Conservation (phyloP, 1,140 invertebrate genomes). For the Maconellicoccus hirsutus region DNA sequence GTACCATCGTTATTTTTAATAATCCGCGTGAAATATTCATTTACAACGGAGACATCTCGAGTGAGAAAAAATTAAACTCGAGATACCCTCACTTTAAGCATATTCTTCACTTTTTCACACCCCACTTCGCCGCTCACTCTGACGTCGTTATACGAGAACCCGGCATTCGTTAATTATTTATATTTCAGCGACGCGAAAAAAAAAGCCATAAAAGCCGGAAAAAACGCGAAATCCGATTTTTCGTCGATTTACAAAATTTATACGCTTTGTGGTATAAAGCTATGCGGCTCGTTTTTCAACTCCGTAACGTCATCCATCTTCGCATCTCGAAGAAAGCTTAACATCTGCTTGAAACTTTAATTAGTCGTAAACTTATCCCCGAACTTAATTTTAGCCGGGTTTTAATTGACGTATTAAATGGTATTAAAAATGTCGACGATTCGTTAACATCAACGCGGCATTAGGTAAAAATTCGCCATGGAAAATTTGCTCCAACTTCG, state of each 20-base stretch:
- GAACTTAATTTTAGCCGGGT: background rate
- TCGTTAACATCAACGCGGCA: background rate
- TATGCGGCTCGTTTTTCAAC: background rate
- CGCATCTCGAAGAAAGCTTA: background rate
- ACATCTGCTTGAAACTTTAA: background rate
- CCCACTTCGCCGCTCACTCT: no score
- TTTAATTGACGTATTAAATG: slow-evolving; percentile 1
- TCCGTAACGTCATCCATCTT: background rate
- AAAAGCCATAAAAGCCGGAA: background rate
- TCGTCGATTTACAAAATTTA: background rate
- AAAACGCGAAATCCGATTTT: background rate
- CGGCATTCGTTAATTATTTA: background rate
- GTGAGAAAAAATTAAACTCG: no score
- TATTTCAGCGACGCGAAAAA: background rate
- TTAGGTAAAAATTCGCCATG: background rate
- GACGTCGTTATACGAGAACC: no score
- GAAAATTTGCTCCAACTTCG: no score
- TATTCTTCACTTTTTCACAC: no score
- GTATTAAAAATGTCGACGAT: background rate
- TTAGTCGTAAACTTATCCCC: background rate
- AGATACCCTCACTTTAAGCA: no score
- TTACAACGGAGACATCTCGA: no score
- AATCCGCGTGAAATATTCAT: no score
- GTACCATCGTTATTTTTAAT: no score
- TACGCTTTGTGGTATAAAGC: background rate